These are phyloP conservation scores for Adela reaumurella DNA, from an alignment of 2,888 invertebrate species.

Conservation along the genomic window DNA sequence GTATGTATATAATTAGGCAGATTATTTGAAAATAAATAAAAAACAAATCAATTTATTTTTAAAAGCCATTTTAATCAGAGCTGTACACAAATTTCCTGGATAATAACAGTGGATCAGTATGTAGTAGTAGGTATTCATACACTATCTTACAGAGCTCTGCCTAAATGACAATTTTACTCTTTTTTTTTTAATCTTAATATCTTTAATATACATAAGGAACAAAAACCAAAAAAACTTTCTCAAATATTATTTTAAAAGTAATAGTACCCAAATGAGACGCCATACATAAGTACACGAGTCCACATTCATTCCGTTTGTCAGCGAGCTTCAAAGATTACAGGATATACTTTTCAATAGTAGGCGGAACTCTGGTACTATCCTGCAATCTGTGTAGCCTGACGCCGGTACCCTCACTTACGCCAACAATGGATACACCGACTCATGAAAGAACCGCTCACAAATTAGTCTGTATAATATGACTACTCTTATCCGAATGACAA, in stretches of 20 bases:
- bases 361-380: slow-evolving; percentile 49
- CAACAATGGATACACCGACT: background rate
- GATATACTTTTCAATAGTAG: slow-evolving; percentile 47
- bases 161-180: slow-evolving; percentile 10
- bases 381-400: slow-evolving; percentile 43
- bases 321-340: slow-evolving; percentile 50
- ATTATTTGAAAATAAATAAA: too few relatives aligned
- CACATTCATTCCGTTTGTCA: slow-evolving; percentile 24
- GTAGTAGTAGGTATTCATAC: background rate
- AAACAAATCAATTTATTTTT: background rate
- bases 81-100: background rate
- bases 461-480: slow-evolving; percentile 52
- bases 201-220: slow-evolving; percentile 54
- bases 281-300: slow-evolving; percentile 45
- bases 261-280: slow-evolving; percentile 43
- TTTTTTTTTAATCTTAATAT: slow-evolving; percentile 43
- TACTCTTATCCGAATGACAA: slow-evolving; percentile 42
- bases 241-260: slow-evolving; percentile 31
- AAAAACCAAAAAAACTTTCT: slow-evolving; percentile 46
- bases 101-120: background rate
- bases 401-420: slow-evolving; percentile 16
- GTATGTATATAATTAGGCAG: too few relatives aligned
- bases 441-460: slow-evolving; percentile 41
- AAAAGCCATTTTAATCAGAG: background rate
- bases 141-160: background rate